Percentiles rank a stretch among this genome's conserved stretches.
Conservation (phyloP, 2,797 vertebrate genomes). For the Trematomus bernacchii region DNA sequence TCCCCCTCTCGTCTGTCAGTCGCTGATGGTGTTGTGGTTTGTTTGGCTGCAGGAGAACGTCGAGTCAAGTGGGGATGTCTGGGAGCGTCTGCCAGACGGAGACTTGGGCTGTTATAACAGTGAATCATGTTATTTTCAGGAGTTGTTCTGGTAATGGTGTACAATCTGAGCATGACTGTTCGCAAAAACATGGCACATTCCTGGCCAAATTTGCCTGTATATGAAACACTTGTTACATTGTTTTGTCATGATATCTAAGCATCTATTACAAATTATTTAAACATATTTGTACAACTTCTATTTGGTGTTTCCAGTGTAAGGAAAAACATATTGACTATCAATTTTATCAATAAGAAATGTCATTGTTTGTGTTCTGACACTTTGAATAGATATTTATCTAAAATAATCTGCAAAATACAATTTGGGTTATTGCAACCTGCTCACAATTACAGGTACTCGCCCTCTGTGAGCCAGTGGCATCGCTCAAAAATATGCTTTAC, state of each 20-base stretch:
- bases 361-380: too few species aligned
- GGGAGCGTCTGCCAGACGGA: slow-evolving; percentile 40
- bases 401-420: too few species aligned
- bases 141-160: slow-evolving; percentile 18
- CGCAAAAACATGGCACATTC: not conserved
- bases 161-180: slow-evolving; percentile 10
- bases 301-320: not conserved
- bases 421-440: too few species aligned
- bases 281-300: not conserved
- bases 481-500: too few species aligned
- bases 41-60: slow-evolving; percentile 48
- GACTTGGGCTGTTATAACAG: slow-evolving; percentile 14
- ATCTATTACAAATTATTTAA: not conserved
- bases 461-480: too few species aligned
- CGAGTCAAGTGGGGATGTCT: slow-evolving; percentile 51
- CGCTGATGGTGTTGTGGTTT: slow-evolving; percentile 47
- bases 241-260: not conserved
- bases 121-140: slow-evolving; percentile 29
- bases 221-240: not conserved
- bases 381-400: too few species aligned
- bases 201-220: slow-evolving; percentile 2
- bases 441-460: too few species aligned
- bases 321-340: not conserved
- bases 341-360: not conserved
- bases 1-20: slow-evolving; percentile 48